Base-by-base conservation (phyloP, 2,113 vertebrate genomes). In the Malurus cyaneus region DNA sequence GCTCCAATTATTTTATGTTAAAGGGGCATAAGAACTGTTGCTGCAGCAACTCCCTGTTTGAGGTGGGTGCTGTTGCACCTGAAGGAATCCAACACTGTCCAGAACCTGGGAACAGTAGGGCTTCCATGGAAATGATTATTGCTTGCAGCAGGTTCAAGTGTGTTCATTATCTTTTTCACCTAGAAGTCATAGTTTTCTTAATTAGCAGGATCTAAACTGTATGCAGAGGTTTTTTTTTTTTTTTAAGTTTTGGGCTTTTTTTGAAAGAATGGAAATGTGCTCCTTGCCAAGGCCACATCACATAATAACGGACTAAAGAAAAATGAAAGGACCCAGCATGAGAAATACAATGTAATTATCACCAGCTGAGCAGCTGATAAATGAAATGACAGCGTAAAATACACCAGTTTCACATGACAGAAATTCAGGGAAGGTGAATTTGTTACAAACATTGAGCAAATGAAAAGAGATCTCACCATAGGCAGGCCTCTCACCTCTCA, bases 181-280 rank as follows among this genome's bases (percentile, higher is more conserved):
- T 61, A 36, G 25, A 96, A 97, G 86, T 82, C 57, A 92, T 59
- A 2, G 32, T 89, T 94, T 80, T 92, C 80, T 95, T 96, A 95
- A 97, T 97, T 86, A 95, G 88, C 60, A 93, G 62, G 62, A 95
- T 92, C 83, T 93, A 88, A 97, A 92, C 86, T 61, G 53, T 67
- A 70, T 84, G 87, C 67, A 61, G 34, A 8, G 7, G 18, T 31
- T 36, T 28, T 49, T n/a, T 32, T 18, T 20, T 36, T 44, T 26
- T 34, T 57, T 62, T 49, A 39, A 11, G 39, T 39, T 39, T 39
- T 39, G 39, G 39, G 39, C 39, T 20, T 56, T n/a, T 26, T 52
- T 34, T 73, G 57, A 12, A 76, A 62, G 67, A 70, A 81, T 14
- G 32, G 73, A 77, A 95, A 91, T n/a, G 62, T 82, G 81, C 78